Base-by-base conservation (phyloP, 2,888 invertebrate species). In the Dorcus hopei region DNA sequence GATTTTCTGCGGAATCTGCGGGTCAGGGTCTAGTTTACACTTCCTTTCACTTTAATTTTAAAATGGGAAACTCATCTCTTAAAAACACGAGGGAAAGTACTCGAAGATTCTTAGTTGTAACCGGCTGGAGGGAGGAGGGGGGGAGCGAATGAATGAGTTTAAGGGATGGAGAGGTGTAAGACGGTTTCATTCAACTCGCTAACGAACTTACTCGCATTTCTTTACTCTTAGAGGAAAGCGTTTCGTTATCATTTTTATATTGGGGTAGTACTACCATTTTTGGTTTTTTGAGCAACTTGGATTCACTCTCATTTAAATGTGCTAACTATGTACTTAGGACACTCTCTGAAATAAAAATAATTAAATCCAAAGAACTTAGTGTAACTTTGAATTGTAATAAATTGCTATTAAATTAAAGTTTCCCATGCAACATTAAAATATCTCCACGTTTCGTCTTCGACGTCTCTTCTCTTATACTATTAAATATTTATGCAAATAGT, bases 11-110 rank as follows among this genome's bases (percentile, higher is more conserved):
- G 42, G 53, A 56, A 49, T 56, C 45, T 68, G 67, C 76, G 74
- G 77, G 77, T 77, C 77, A 77, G 70, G 77, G 75, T 75, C 75
- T 74, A 73, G 74, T 76, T 76, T 76, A 73, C 75, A 76, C 75
- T 75, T 72, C 70, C 72, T 68, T 68, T 66, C 68, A 65, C 74
- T 74, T 76, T 76, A 76, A 76, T 76, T 76, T 76, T 74, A 74
- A 76, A 75, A 75, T 73, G 75, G 73, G 73, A 76, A 74, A 74
- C 74, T 76, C 76, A 75, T 76, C 75, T 75, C 70, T 73, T 72
- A 73, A 74, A 74, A 75, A 74, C 74, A 73, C 56, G 69, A 67
- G 69, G 68, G 70, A 68, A 69, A 66, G 68, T 68, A 67, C 66
- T 66, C 61, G 67, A 68, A 66, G 62, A 63, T 49, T 61, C 58